phyloP scores from a whole-genome alignment of 2,888 invertebrate species.

The Cephus sareptanus region DNA sequence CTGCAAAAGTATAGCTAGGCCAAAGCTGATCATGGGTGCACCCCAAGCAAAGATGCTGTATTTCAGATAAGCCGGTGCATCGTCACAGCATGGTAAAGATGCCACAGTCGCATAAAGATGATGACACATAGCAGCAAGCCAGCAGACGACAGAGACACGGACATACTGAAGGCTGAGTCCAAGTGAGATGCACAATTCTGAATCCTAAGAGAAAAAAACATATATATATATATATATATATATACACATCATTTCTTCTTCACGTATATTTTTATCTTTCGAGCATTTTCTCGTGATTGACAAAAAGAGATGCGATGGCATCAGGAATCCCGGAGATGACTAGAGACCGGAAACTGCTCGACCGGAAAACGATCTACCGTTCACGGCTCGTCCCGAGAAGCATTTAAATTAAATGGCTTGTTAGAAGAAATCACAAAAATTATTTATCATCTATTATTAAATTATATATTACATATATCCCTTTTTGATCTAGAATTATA shows the following conservation, averaged over 20 bases:
- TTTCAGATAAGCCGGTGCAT: conserved; percentile 65
- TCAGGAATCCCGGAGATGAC: not conserved
- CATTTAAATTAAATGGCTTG: not conserved
- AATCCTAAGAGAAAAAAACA: conserved; percentile 67
- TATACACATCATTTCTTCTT: not conserved
- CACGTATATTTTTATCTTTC: not conserved
- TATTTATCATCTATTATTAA: not conserved
- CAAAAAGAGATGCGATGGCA: not conserved
- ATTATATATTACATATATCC: not conserved
- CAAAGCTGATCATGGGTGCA: conserved; percentile 70
- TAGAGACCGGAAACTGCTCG: not conserved
- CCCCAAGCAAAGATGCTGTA: conserved; percentile 77
- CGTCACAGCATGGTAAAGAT: conserved; percentile 59
- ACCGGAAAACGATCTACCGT: not conserved
- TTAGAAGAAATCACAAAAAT: not conserved
- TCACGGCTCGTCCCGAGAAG: not conserved
- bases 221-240: not conserved
- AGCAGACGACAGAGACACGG: conserved; percentile 74
- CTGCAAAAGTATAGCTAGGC: conserved; percentile 68
- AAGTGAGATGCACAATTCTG: conserved; percentile 72
- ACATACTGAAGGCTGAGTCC: conserved; percentile 75
- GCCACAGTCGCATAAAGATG: conserved; percentile 70
- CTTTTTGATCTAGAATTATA: too few species aligned
- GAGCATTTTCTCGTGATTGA: not conserved
- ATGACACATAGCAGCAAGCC: conserved; percentile 76